Evolutionary conservation across 2,888 invertebrate genomes (phyloP), one percentile per base, ranked within the genome.

Genomic region (Agapostemon virescens): DNA sequence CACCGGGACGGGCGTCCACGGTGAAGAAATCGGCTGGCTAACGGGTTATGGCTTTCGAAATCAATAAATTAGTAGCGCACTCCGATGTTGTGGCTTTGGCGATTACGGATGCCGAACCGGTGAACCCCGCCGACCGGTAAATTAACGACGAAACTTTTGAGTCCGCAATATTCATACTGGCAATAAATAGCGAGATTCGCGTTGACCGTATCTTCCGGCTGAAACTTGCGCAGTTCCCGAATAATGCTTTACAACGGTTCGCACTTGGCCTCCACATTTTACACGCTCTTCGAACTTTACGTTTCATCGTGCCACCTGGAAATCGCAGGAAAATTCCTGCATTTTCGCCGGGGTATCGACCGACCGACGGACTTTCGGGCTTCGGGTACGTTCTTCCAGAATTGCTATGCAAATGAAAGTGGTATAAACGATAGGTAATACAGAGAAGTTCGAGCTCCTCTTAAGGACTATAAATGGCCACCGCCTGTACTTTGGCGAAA

Each of bases 171-270:
- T 70, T 74, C 36, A 49, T 67, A 49, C 45, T 23, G 38, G 66
- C 36, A 66, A 75, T 69, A 72, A 75, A 81, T 64, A 72, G 40
- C 30, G 40, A 64, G 69, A 72, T 81, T 81, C 74, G 64, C 64
- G 81, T 69, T 64, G 49, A 72, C 40, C 64, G 52, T 72, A 66
- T 72, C 66, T 72, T 79, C 33, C 66, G 38, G 17, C 71, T 64
- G 15, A 71, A 81, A 81, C 71, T 80, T 75, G 71, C 63, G 30
- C 67, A 69, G 30, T 72, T 75, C 26, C 30, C 40, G 68, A n/a
- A 40, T 71, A 71, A 73, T 82, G 69, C 74, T 82, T 76, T 82
- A 76, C 76, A 82, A 49, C 23, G 68, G 23, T 79, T 72, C 64
- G 70, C 76, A 79, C 79, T 82, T 66, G 66, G n/a, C 71, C 7